These are phyloP conservation scores for Nothobranchius kuhntae DNA, from an alignment of 2,113 vertebrate species.

Conservation along the genomic window DNA sequence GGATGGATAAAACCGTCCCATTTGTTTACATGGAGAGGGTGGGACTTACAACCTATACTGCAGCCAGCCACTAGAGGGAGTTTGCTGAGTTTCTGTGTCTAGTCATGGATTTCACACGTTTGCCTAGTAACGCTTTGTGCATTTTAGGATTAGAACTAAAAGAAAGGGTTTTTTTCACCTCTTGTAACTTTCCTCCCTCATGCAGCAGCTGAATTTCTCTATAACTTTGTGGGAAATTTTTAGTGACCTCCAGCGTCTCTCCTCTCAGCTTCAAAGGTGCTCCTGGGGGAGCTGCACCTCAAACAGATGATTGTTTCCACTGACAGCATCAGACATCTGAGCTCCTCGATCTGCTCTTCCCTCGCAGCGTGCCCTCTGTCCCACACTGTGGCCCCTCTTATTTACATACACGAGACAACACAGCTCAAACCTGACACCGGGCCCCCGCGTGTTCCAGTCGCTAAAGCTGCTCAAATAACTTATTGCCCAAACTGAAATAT, in stretches of 20 bases:
- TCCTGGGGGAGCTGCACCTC: conserved; percentile 49
- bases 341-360: conserved; percentile 37
- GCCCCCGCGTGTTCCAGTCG: conserved; percentile 38
- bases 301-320: conserved; percentile 61
- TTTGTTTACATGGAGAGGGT: too few relatives aligned
- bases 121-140: too few relatives aligned
- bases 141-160: too few relatives aligned
- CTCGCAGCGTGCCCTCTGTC: conserved; percentile 28
- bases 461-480: conserved; percentile 22
- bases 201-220: conserved; percentile 15
- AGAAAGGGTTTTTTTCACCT: too few relatives aligned
- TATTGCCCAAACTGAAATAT: conserved; percentile 61
- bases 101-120: too few relatives aligned
- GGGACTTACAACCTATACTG: too few relatives aligned
- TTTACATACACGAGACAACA: conserved; percentile 57
- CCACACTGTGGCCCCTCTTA: conserved; percentile 59
- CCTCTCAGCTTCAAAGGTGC: conserved; percentile 57
- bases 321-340: conserved; percentile 72
- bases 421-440: conserved; percentile 59
- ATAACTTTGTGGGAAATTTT: conserved; percentile 48
- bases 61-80: too few relatives aligned
- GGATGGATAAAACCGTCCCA: too few relatives aligned
- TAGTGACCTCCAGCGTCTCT: conserved; percentile 19
- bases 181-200: neutral
- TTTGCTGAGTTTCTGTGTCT: too few relatives aligned